Percentiles rank a stretch among this genome's conserved stretches.
Evolutionary conservation across 2,888 invertebrate species (phyloP).

Genomic region (Oscheius myriophilus): DNA sequence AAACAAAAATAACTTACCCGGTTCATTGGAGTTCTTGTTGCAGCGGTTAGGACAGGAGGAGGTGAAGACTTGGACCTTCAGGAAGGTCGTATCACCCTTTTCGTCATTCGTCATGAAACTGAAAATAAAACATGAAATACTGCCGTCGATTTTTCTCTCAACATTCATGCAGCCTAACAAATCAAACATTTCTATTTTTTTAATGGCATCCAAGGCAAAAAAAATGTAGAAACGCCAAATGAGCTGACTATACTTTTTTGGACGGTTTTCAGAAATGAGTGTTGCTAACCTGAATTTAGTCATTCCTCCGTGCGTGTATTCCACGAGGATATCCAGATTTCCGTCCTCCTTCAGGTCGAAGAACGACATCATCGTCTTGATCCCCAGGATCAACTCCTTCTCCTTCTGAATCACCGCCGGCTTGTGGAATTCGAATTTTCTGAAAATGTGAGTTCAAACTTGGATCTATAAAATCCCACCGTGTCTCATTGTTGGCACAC

Average conservation of each 20-base stretch:
- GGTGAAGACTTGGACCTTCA: conserved; percentile 68
- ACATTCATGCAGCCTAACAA: no score
- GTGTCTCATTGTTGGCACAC: conserved; percentile 49
- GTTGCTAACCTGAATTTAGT: conserved; percentile 25
- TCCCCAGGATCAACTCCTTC: conserved; percentile 41
- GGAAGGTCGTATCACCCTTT: conserved; percentile 69
- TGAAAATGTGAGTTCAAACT: conserved; percentile 21
- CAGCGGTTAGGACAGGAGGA: conserved; percentile 46
- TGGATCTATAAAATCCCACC: conserved; percentile 30
- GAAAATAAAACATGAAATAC: conserved; percentile 6
- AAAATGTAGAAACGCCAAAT: no score
- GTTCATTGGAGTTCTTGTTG: conserved; percentile 33
- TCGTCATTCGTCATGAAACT: conserved; percentile 52
- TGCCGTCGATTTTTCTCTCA: no score
- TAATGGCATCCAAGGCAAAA: no score
- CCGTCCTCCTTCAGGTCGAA: conserved; percentile 66
- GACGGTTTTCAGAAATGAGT: no score
- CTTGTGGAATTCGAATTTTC: conserved; percentile 51
- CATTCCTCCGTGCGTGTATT: conserved; percentile 50
- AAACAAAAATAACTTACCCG: not conserved
- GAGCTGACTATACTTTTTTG: no score
- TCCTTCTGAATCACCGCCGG: conserved; percentile 21
- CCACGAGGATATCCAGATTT: conserved; percentile 66
- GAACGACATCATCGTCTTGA: conserved; percentile 40
- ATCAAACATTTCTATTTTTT: no score